phyloP scores from a whole-genome alignment of 2,797 vertebrate species.

The Karalla daura region DNA sequence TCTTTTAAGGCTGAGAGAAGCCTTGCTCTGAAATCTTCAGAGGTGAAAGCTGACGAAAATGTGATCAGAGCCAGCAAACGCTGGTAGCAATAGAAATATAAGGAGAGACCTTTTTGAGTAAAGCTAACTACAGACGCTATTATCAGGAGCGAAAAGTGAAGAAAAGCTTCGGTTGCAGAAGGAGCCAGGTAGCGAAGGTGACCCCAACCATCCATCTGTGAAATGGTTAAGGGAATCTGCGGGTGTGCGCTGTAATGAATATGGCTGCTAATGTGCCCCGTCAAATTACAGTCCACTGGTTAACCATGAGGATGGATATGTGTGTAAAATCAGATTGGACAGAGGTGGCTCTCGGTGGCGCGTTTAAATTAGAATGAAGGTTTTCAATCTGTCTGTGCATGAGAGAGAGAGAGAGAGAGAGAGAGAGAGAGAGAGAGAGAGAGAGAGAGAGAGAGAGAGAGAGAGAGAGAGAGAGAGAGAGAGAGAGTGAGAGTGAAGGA shows the following conservation, averaged over 20 bases:
- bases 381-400: slow-evolving; percentile 11
- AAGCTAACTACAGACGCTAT: slow-evolving; percentile 7
- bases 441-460: too few species aligned
- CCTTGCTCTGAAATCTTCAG: neutral
- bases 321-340: slow-evolving; percentile 56
- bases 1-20: neutral
- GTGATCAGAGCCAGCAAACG: neutral
- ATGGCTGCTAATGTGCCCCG: slow-evolving; percentile 61
- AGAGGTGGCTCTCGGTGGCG: slow-evolving; percentile 31
- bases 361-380: slow-evolving; percentile 50
- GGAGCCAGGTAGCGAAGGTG: slow-evolving; percentile 75
- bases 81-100: neutral
- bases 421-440: too few species aligned
- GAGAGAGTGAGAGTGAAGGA: too few species aligned
- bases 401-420: too few species aligned
- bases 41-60: slow-evolving; percentile 4
- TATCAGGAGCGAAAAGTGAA: slow-evolving; percentile 22
- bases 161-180: slow-evolving; percentile 53
- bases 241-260: slow-evolving; percentile 73
- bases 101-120: neutral
- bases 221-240: slow-evolving; percentile 73
- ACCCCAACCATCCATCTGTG: slow-evolving; percentile 77
- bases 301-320: slow-evolving; percentile 60
- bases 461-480: too few species aligned
- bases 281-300: slow-evolving; percentile 52